Evolutionary conservation across 2,113 vertebrate species (phyloP).

Genomic region (Cavia aperea): DNA sequence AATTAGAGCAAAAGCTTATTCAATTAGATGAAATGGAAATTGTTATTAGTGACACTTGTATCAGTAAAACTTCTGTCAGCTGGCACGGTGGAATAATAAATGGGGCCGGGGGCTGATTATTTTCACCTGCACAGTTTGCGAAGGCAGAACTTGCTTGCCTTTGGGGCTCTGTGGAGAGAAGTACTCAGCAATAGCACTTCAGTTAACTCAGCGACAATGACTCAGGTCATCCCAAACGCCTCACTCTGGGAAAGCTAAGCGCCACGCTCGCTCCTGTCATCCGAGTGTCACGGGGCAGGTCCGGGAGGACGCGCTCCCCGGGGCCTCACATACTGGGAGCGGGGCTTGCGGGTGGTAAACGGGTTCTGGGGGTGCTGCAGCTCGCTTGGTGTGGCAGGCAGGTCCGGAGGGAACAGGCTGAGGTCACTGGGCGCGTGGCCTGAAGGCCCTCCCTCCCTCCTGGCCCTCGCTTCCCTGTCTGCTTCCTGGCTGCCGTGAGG

Average conservation of each 20-base stretch:
- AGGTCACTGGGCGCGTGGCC: neutral
- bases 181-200: neutral
- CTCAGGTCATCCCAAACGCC: neutral
- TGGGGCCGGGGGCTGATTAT: neutral
- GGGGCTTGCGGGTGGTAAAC: neutral
- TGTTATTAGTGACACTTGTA: neutral
- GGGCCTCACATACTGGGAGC: neutral
- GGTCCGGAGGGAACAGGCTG: neutral
- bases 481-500: neutral
- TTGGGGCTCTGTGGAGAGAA: neutral
- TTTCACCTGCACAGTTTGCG: neutral
- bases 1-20: neutral
- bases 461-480: neutral
- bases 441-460: neutral
- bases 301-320: neutral
- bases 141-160: neutral
- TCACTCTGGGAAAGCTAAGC: neutral
- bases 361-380: neutral
- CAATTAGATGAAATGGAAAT: neutral
- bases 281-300: neutral
- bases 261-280: fast-evolving
- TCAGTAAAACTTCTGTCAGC: neutral
- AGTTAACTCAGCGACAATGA: neutral
- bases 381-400: neutral
- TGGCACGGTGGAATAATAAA: neutral